Evolutionary conservation across 2,888 invertebrate genomes (phyloP).

Genomic region (Empis stercorea): DNA sequence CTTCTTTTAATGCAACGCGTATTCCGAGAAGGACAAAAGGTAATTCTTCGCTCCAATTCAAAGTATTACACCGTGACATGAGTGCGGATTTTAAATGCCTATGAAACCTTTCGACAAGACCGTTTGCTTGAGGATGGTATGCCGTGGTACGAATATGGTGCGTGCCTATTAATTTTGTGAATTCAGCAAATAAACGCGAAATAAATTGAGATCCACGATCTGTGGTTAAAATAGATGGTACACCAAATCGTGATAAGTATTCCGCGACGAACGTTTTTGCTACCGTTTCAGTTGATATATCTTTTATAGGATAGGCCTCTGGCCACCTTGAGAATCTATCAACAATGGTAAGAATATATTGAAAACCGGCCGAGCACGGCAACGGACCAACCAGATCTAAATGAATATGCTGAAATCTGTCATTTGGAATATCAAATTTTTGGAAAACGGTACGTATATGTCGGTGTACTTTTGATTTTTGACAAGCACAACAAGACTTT

Average conservation of each 20-base stretch:
- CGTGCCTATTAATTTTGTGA: conserved; percentile 1
- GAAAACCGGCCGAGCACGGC: not conserved
- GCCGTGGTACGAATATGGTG: conserved; percentile 1
- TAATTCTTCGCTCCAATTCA: conserved; percentile 7
- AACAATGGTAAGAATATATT: not conserved
- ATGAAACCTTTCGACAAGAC: conserved; percentile 7
- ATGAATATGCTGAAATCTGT: not conserved
- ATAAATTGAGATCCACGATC: conserved; percentile 5
- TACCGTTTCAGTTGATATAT: conserved; percentile 3
- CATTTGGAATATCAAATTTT: too few species aligned
- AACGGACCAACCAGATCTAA: not conserved
- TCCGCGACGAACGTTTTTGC: conserved; percentile 1
- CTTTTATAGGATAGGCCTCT: not conserved
- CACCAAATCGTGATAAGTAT: conserved; percentile 2
- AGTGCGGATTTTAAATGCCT: conserved; percentile 5
- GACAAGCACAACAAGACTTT: not conserved
- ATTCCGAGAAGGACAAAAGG: conserved; percentile 9
- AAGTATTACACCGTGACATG: not conserved
- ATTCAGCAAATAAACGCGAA: conserved; percentile 2
- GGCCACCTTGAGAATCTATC: conserved; percentile 5
- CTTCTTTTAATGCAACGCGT: conserved; percentile 5
- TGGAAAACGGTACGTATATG: too few species aligned
- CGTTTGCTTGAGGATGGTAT: conserved; percentile 6
- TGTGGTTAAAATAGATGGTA: not conserved
- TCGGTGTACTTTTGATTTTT: too few species aligned